Conservation (phyloP, 2,888 invertebrate species). For the Amblyjoppa proteus region DNA sequence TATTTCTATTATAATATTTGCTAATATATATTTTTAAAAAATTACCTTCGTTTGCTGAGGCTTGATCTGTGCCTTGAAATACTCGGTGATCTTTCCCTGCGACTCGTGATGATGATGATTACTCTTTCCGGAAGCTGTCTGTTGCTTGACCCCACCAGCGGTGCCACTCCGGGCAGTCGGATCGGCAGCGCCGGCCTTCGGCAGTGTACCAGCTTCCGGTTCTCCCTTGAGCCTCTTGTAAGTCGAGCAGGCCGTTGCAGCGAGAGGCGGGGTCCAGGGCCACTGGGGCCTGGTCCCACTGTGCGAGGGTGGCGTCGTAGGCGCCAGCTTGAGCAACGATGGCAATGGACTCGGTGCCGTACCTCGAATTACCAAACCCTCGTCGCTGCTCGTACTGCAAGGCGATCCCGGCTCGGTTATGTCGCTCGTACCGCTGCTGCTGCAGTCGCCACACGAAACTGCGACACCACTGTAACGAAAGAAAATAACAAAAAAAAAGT, state of each 20-base stretch:
- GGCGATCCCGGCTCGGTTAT: slow-evolving; percentile 95
- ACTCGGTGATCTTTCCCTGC: slow-evolving; percentile 94
- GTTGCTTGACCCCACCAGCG: slow-evolving; percentile 66
- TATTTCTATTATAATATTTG: too few species aligned
- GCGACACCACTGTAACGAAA: slow-evolving; percentile 91
- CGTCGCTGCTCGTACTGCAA: slow-evolving; percentile 90
- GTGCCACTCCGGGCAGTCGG: slow-evolving; percentile 76
- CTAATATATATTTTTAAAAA: not conserved
- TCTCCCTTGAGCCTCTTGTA: slow-evolving; percentile 83
- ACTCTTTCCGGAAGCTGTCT: slow-evolving; percentile 70
- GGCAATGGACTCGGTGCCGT: slow-evolving; percentile 79
- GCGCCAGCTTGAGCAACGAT: slow-evolving; percentile 81
- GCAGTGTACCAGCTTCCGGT: slow-evolving; percentile 82
- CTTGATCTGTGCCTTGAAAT: slow-evolving; percentile 94
- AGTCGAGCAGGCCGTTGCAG: slow-evolving; percentile 81
- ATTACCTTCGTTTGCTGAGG: slow-evolving; percentile 85
- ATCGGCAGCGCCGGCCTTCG: slow-evolving; percentile 80
- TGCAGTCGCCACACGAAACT: slow-evolving; percentile 89
- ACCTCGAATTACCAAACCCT: slow-evolving; percentile 84
- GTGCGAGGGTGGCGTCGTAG: slow-evolving; percentile 76
- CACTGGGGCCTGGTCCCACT: slow-evolving; percentile 83
- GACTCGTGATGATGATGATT: slow-evolving; percentile 78
- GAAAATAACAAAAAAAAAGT: slow-evolving; percentile 71
- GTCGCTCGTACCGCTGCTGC: slow-evolving; percentile 89
- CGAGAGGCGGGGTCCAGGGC: slow-evolving; percentile 84